These are phyloP conservation scores for Coptodon bakossiorum DNA, from an alignment of 2,113 vertebrate genomes.

Conservation along the genomic window DNA sequence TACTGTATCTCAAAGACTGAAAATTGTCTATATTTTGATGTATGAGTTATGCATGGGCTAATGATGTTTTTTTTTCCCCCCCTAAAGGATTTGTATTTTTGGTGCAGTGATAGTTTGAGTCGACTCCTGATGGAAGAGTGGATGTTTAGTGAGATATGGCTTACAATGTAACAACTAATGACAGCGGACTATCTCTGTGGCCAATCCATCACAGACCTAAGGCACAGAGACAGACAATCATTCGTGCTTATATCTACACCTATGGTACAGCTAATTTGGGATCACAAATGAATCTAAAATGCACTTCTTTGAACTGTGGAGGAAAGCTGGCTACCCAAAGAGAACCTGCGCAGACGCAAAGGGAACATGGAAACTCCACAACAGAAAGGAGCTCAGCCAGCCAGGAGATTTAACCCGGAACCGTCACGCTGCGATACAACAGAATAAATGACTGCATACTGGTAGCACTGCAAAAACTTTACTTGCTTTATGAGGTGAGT, in stretches of 20 bases:
- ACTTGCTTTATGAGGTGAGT: neutral
- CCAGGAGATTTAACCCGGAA: neutral
- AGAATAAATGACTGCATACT: neutral
- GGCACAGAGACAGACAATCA: neutral
- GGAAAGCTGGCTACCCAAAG: neutral
- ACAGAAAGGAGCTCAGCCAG: neutral
- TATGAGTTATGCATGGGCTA: neutral
- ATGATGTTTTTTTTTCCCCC: accelerated
- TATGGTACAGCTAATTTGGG: neutral
- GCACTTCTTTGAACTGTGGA: neutral
- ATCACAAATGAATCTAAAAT: neutral
- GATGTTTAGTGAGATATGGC: neutral
- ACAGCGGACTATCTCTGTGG: neutral
- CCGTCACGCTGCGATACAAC: neutral
- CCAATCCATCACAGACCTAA: neutral
- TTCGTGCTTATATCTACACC: neutral
- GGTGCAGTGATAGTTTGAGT: neutral
- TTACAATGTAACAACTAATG: neutral
- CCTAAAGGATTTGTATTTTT: neutral
- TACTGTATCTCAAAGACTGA: neutral
- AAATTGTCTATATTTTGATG: neutral
- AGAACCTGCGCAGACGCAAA: neutral
- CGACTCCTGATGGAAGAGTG: neutral
- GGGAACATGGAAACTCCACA: neutral
- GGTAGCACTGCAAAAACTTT: neutral